Conservation (phyloP, 2,888 invertebrate genomes). For the Polydesmus complanatus region DNA sequence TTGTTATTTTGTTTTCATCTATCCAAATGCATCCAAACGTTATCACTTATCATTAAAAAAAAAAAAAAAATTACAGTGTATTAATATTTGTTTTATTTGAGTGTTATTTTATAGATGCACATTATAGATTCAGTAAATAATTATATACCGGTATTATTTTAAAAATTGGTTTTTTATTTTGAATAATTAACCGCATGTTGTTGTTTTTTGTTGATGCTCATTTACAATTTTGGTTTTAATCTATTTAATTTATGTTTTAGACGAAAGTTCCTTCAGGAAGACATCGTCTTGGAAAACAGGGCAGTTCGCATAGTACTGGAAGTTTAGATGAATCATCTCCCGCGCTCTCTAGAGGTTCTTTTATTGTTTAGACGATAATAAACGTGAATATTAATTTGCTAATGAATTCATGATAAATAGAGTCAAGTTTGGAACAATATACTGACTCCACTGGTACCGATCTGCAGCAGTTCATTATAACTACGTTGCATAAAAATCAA, state of each 20-base stretch:
- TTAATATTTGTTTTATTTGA: background rate
- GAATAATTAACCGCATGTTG: background rate
- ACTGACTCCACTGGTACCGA: constrained; percentile 63
- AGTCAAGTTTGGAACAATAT: constrained; percentile 56
- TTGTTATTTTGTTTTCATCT: too few relatives aligned
- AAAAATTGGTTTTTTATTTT: too few relatives aligned
- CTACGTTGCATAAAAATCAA: constrained; percentile 76
- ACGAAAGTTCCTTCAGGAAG: too few relatives aligned
- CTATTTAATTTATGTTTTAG: constrained; percentile 13
- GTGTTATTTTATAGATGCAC: background rate
- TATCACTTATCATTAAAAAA: too few relatives aligned
- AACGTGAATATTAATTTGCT: background rate
- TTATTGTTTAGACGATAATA: background rate
- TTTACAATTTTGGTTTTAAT: constrained; percentile 6
- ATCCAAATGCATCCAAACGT: too few relatives aligned
- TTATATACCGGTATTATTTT: too few relatives aligned
- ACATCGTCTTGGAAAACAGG: constrained; percentile 17
- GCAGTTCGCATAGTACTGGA: constrained; percentile 17
- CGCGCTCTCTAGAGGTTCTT: constrained; percentile 21
- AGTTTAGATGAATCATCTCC: constrained; percentile 30
- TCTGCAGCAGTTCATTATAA: constrained; percentile 71
- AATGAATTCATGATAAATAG: constrained; percentile 32
- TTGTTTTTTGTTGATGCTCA: background rate
- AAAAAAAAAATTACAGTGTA: too few relatives aligned
- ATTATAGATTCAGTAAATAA: too few relatives aligned